phyloP scores from a whole-genome alignment of 2,888 invertebrate species.

The Synergus japonicus region DNA sequence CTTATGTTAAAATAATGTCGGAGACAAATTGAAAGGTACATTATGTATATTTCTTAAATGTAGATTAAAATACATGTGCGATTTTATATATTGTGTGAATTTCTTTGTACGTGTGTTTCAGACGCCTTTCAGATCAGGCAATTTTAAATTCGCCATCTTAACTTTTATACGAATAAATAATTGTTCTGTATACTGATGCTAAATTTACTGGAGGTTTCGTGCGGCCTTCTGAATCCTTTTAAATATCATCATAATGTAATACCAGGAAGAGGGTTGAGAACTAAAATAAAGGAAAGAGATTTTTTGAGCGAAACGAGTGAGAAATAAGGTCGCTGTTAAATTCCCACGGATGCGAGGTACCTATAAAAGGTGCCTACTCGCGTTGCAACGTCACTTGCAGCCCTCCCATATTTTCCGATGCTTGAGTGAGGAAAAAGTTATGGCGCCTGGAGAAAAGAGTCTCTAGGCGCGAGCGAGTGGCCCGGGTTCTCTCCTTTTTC shows the following conservation, averaged over 20 bases:
- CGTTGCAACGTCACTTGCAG: conserved; percentile 65
- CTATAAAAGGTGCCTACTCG: conserved; percentile 51
- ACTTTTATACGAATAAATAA: no score
- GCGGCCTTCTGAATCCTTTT: no score
- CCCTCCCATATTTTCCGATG: conserved; percentile 63
- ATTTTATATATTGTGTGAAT: no score
- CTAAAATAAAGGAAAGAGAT: neutral
- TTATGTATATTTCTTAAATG: no score
- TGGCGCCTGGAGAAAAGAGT: conserved; percentile 52
- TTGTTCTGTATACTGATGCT: no score
- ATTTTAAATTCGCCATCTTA: no score
- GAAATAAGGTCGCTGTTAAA: conserved; percentile 34
- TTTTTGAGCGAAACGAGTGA: conserved; percentile 37
- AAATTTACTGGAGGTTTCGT: no score
- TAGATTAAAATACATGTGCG: no score
- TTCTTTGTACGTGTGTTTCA: no score
- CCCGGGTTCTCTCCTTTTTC: conserved; percentile 45
- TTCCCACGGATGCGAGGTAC: conserved; percentile 15
- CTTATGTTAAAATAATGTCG: no score
- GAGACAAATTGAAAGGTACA: no score
- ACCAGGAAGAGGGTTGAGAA: neutral
- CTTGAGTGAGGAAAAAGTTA: conserved; percentile 63
- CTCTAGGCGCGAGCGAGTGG: conserved; percentile 49
- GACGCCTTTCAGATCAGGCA: no score
- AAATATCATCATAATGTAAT: neutral